Evolutionary conservation across 2,797 vertebrate genomes (phyloP).

Genomic region (Catostomus latipinnis): DNA sequence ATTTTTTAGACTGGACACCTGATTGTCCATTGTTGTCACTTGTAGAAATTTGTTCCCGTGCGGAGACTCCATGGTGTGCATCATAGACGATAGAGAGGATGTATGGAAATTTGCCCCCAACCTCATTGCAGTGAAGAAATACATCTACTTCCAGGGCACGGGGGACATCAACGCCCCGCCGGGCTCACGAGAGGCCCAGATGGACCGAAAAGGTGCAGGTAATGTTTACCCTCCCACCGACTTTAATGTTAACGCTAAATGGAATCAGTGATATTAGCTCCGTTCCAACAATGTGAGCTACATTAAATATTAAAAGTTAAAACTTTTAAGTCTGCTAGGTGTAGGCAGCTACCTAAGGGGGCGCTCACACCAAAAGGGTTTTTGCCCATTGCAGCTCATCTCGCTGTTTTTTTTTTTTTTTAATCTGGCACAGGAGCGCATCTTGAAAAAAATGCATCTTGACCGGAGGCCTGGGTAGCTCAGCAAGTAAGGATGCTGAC

Average conservation of each 20-base stretch:
- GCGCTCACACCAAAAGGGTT: no score
- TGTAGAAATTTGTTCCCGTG: conserved; percentile 96
- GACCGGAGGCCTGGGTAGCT: no score
- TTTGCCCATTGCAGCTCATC: no score
- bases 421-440: no score
- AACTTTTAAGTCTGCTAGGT: no score
- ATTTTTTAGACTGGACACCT: conserved; percentile 5
- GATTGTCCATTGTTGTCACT: not conserved
- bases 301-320: no score
- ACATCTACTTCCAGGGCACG: conserved; percentile 95
- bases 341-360: no score
- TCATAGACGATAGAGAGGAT: conserved; percentile 97
- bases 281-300: not conserved
- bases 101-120: conserved; percentile 99
- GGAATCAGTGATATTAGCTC: no score
- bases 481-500: no score
- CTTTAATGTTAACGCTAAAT: not conserved
- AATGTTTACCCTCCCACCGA: not conserved
- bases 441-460: no score
- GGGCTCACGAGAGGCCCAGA: conserved; percentile 85
- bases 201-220: conserved; percentile 83
- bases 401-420: no score
- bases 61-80: conserved; percentile 98
- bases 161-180: conserved; percentile 96
- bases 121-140: conserved; percentile 98